phyloP scores from a whole-genome alignment of 2,113 vertebrate genomes.

The Ictalurus furcatus region DNA sequence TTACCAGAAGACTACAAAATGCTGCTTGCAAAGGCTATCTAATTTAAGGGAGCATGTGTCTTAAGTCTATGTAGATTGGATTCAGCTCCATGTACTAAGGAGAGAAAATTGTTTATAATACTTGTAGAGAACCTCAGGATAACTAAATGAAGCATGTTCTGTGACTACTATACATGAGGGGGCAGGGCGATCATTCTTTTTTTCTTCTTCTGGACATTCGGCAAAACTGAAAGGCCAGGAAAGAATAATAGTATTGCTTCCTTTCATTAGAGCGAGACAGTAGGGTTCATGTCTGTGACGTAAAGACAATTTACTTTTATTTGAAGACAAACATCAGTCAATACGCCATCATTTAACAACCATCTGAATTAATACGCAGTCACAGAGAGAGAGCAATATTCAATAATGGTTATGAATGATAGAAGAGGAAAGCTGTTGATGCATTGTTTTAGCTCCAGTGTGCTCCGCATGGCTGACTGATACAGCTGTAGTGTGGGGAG shows the following conservation, averaged over 20 bases:
- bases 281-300: conserved; percentile 31
- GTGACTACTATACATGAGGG: not conserved
- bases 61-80: not conserved
- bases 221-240: not conserved
- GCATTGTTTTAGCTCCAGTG: conserved; percentile 22
- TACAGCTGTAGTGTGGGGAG: conserved; percentile 30
- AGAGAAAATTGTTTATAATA: conserved; percentile 9
- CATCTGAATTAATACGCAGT: conserved; percentile 52
- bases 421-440: conserved; percentile 49
- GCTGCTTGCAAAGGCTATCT: conserved; percentile 27
- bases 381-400: conserved; percentile 50
- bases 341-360: conserved; percentile 38
- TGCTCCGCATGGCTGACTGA: conserved; percentile 13
- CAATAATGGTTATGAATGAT: conserved; percentile 57
- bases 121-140: conserved; percentile 15
- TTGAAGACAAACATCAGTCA: conserved; percentile 44
- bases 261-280: conserved; percentile 38
- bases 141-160: not conserved
- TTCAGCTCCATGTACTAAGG: not conserved
- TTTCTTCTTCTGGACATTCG: not conserved
- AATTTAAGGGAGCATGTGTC: conserved; percentile 5
- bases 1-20: conserved; percentile 47
- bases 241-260: conserved; percentile 20
- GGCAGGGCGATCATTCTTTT: not conserved
- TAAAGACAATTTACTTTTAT: conserved; percentile 33